These are phyloP conservation scores for Scatophagus argus DNA, from an alignment of 2,113 vertebrate genomes.

Conservation along the genomic window DNA sequence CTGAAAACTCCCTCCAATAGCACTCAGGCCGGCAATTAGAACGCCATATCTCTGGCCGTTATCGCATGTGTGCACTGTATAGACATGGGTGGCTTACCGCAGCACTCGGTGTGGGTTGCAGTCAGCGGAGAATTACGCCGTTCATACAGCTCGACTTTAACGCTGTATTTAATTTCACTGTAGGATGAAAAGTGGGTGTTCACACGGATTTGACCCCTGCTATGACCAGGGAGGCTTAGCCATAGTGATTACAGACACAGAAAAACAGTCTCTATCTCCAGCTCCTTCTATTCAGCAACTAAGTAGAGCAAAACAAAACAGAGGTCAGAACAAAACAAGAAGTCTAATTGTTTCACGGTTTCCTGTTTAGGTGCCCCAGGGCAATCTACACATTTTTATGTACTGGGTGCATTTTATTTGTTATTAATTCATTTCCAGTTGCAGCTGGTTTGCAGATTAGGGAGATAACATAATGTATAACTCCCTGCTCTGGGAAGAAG, in stretches of 20 bases:
- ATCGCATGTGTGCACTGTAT: slow-evolving; percentile 54
- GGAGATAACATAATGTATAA: slow-evolving; percentile 75
- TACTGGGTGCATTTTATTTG: slow-evolving; percentile 79
- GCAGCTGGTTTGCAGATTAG: slow-evolving; percentile 77
- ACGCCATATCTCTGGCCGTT: slow-evolving; percentile 65
- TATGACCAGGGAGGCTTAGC: slow-evolving; percentile 70
- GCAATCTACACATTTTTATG: slow-evolving; percentile 79
- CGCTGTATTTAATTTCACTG: slow-evolving; percentile 78
- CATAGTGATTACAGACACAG: slow-evolving; percentile 71
- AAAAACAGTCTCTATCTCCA: slow-evolving; percentile 70
- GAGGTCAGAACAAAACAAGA: slow-evolving; percentile 82
- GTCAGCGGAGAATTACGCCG: slow-evolving; percentile 68
- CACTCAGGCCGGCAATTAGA: slow-evolving; percentile 83
- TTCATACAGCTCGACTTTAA: slow-evolving; percentile 63
- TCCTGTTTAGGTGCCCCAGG: slow-evolving; percentile 80
- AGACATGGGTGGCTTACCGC: slow-evolving; percentile 73
- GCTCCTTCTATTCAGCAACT: slow-evolving; percentile 68
- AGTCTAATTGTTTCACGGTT: slow-evolving; percentile 80
- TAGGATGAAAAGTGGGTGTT: slow-evolving; percentile 83
- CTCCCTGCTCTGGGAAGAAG: slow-evolving; percentile 68
- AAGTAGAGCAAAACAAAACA: slow-evolving; percentile 78
- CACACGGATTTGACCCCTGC: slow-evolving; percentile 74
- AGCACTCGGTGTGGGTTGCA: slow-evolving; percentile 75
- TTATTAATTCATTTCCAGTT: slow-evolving; percentile 81
- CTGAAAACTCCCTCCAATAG: slow-evolving; percentile 79